A percentile compares a stretch with the other conserved stretches of the same genome.
These are phyloP conservation scores for Torymus texanus DNA, from an alignment of 2,888 invertebrate genomes.

Conservation along the genomic window DNA sequence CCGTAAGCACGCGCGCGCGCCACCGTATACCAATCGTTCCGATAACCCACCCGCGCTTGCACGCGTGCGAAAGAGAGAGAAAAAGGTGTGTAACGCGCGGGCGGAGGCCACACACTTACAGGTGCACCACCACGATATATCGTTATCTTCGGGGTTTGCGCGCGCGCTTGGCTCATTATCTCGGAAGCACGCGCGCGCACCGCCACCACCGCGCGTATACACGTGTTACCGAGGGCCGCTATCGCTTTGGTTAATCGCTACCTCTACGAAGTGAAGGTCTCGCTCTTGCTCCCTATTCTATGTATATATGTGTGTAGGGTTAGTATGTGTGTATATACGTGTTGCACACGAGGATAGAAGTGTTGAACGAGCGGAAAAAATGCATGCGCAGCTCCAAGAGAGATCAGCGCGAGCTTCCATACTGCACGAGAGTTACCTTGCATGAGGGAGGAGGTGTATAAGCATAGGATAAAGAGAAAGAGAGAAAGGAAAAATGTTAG, in stretches of 20 bases:
- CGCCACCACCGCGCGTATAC: slow-evolving; percentile 9
- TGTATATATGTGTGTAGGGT: too few relatives aligned
- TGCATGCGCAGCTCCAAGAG: neutral
- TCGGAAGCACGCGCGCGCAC: slow-evolving; percentile 22
- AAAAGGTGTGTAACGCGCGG: neutral
- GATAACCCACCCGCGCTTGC: neutral
- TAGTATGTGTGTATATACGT: too few relatives aligned
- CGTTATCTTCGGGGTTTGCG: slow-evolving; percentile 16
- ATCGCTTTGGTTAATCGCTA: neutral
- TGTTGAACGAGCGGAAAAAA: neutral
- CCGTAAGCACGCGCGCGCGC: neutral
- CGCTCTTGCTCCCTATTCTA: too few relatives aligned
- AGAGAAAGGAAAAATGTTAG: too few relatives aligned
- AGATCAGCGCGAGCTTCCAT: neutral
- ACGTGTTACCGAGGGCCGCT: slow-evolving; percentile 34
- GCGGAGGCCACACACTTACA: slow-evolving; percentile 11
- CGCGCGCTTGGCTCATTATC: slow-evolving; percentile 41
- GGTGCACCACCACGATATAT: neutral
- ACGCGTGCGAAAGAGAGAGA: neutral
- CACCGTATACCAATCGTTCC: neutral
- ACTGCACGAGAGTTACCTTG: neutral
- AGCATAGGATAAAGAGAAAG: too few relatives aligned
- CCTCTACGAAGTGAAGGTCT: too few relatives aligned
- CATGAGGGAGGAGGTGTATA: neutral
- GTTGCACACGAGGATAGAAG: slow-evolving; percentile 1